These are phyloP conservation scores for Acyrthosiphon pisum DNA, from an alignment of 1,140 invertebrate genomes.

Conservation along the genomic window DNA sequence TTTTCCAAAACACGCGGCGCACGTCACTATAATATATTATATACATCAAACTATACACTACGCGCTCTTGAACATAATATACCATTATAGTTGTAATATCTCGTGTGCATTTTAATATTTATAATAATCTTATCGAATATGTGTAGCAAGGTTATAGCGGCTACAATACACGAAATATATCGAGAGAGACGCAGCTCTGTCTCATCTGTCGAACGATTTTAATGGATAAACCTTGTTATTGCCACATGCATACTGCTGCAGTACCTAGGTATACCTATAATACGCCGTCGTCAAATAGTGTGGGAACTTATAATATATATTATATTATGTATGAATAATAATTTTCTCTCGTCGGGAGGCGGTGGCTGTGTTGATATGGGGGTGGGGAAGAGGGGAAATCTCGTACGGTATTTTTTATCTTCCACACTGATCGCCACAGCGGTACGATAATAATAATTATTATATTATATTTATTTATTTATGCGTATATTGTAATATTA, in stretches of 20 bases:
- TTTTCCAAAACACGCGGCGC: no score
- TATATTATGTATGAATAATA: constrained; percentile 6
- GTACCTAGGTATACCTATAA: no score
- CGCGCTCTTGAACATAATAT: no score
- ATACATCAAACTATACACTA: no score
- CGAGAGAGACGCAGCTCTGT: background rate
- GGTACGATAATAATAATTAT: background rate
- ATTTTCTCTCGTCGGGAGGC: background rate
- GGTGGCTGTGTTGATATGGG: no score
- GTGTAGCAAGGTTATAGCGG: background rate
- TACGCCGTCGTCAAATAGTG: background rate
- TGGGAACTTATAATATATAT: background rate
- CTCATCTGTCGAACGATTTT: background rate
- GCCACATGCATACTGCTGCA: background rate
- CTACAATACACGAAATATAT: background rate
- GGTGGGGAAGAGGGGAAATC: background rate
- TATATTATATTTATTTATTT: background rate
- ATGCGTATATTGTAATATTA: no score
- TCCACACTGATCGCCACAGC: background rate
- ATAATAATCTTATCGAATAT: background rate
- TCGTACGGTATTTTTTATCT: background rate
- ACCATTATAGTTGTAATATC: no score
- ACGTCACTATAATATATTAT: no score
- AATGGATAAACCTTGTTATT: constrained; percentile 16
- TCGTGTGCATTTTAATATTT: no score